A percentile compares a stretch with the other conserved stretches of the same genome.
These are phyloP conservation scores for Syngnathus scovelli DNA, from an alignment of 2,113 vertebrate species.

Conservation along the genomic window DNA sequence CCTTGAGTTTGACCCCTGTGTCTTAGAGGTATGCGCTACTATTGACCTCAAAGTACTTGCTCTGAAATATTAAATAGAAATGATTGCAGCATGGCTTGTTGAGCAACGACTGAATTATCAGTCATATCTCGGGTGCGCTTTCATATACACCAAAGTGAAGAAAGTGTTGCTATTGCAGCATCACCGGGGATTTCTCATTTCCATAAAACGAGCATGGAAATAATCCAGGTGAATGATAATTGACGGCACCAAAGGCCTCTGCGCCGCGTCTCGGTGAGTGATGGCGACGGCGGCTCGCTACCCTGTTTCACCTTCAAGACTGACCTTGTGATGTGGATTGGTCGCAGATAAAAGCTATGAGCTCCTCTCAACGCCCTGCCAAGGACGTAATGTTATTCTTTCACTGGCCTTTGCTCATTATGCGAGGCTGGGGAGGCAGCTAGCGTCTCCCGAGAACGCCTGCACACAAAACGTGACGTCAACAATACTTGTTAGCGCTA, in stretches of 20 bases:
- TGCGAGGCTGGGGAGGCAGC: conserved; percentile 44
- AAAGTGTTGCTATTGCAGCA: background rate
- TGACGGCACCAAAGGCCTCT: conserved; percentile 34
- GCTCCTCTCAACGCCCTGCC: conserved; percentile 39
- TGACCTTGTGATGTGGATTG: conserved; percentile 56
- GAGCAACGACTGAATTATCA: background rate
- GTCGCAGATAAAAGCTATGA: conserved; percentile 64
- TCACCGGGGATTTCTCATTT: background rate
- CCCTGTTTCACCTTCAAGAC: conserved; percentile 54
- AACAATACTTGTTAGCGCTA: background rate
- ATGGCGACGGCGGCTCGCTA: conserved; percentile 37
- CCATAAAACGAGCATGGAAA: background rate
- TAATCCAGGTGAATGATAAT: conserved; percentile 1
- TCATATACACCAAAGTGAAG: background rate
- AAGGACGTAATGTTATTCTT: conserved; percentile 66
- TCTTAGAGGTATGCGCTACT: too few relatives aligned
- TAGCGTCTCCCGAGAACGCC: conserved; percentile 20
- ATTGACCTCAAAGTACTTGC: too few relatives aligned
- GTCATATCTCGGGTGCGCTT: background rate
- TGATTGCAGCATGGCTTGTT: background rate
- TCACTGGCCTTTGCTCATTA: conserved; percentile 62
- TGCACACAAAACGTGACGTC: background rate
- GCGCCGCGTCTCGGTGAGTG: conserved; percentile 32
- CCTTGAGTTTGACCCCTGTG: too few relatives aligned
- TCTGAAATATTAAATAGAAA: too few relatives aligned